These are phyloP conservation scores for Cliona cf. orientalis DNA, from an alignment of 37 sponge, comb jelly and placozoan genomes.

Conservation along the genomic window DNA sequence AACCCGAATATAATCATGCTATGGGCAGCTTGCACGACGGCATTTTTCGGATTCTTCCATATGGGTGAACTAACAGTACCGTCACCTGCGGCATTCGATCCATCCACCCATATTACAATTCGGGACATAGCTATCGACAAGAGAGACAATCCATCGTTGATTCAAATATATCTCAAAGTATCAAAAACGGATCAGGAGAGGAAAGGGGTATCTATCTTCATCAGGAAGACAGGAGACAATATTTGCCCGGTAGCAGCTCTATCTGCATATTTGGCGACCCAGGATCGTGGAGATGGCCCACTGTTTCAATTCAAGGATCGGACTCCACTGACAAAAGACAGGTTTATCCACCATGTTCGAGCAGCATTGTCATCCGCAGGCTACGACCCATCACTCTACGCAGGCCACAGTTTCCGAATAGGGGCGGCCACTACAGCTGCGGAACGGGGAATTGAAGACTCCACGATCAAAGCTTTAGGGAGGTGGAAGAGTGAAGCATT, in stretches of 20 bases:
- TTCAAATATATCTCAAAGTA: neutral
- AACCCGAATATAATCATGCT: neutral
- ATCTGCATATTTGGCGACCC: too few relatives aligned
- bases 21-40: slow-evolving; percentile 6
- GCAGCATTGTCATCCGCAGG: neutral
- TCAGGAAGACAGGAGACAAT: too few relatives aligned
- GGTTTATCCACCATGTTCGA: neutral
- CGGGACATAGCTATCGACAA: neutral
- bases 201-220: too few relatives aligned
- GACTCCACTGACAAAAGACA: neutral
- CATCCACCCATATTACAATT: neutral
- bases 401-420: too few relatives aligned
- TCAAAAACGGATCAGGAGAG: neutral
- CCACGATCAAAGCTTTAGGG: too few relatives aligned
- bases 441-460: too few relatives aligned
- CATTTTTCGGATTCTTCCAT: slow-evolving; percentile 41
- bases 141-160: neutral
- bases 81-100: neutral
- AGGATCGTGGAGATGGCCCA: too few relatives aligned
- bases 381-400: too few relatives aligned
- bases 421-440: too few relatives aligned
- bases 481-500: too few relatives aligned
- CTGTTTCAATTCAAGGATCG: neutral
- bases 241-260: too few relatives aligned
- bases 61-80: slow-evolving; percentile 1